A percentile compares a stretch with the other conserved stretches of the same genome.
Conservation (phyloP, 2,797 vertebrate genomes). For the Poeciliopsis infans region DNA sequence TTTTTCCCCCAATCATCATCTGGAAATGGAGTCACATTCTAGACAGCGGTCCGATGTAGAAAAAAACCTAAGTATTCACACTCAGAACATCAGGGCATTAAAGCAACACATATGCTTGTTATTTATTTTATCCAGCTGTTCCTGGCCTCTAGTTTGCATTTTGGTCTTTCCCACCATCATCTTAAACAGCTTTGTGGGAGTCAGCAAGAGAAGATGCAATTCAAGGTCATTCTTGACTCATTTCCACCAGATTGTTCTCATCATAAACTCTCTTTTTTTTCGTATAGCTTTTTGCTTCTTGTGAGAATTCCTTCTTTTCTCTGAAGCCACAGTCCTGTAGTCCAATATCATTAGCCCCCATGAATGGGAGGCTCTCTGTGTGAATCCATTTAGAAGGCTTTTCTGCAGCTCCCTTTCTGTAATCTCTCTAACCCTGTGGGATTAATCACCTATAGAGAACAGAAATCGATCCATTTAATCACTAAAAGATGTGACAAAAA, state of each 20-base stretch:
- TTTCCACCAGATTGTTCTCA: constrained; percentile 22
- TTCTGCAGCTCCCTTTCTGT: constrained; percentile 56
- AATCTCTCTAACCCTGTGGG: constrained; percentile 75
- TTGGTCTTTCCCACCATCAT: neutral
- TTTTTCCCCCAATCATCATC: no score
- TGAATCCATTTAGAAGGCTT: constrained; percentile 75
- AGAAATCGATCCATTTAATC: constrained; percentile 80
- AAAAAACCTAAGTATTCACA: neutral
- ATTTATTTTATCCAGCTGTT: neutral
- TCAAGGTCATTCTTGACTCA: constrained; percentile 32
- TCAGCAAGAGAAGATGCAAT: constrained; percentile 9
- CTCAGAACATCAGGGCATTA: neutral
- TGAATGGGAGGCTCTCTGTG: constrained; percentile 68
- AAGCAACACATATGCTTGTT: neutral
- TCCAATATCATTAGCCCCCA: constrained; percentile 73
- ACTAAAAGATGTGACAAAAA: constrained; percentile 76
- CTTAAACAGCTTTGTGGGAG: constrained; percentile 6
- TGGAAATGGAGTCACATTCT: no score
- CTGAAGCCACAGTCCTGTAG: constrained; percentile 47
- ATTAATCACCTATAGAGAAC: constrained; percentile 77
- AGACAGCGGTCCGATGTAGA: no score
- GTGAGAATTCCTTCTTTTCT: constrained; percentile 48
- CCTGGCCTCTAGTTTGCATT: neutral
- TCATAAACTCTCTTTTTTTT: constrained; percentile 10
- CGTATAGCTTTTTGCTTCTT: constrained; percentile 26